Percentiles rank a stretch among this genome's conserved stretches.
phyloP scores from a whole-genome alignment of 2,113 vertebrate genomes.

The Macaca fascicularis region DNA sequence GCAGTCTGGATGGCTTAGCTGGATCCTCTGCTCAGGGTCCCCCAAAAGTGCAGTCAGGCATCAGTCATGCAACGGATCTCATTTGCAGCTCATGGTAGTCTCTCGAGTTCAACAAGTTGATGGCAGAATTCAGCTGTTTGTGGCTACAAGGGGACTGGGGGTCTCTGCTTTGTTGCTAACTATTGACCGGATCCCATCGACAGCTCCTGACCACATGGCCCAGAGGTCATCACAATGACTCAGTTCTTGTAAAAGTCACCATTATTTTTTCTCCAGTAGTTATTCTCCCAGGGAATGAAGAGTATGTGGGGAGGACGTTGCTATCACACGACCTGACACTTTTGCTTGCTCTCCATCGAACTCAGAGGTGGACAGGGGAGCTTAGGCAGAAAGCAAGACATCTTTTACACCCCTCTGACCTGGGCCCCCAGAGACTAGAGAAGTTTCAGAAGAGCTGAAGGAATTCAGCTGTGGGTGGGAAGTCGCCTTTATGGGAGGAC shows the following conservation, averaged over 20 bases:
- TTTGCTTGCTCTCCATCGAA: background rate
- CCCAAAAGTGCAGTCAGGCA: background rate
- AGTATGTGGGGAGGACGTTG: too few relatives aligned
- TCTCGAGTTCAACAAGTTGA: background rate
- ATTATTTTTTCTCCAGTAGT: background rate
- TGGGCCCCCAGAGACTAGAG: background rate
- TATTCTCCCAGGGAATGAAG: background rate
- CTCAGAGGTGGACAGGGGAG: too few relatives aligned
- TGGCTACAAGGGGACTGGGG: background rate
- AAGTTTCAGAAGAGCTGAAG: background rate
- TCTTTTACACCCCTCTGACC: background rate
- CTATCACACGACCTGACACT: rapidly evolving
- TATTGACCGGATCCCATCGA: rapidly evolving
- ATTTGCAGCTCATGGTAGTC: background rate
- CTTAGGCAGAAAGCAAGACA: background rate
- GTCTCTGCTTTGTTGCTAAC: background rate
- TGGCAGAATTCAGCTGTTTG: background rate
- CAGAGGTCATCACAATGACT: background rate
- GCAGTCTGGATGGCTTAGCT: background rate
- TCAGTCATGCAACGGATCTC: background rate
- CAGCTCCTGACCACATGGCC: background rate
- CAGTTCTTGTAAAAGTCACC: background rate
- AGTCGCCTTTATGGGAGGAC: background rate
- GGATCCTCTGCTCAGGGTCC: background rate
- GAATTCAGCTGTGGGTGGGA: background rate